Conservation (phyloP, 2,113 vertebrate species). For the Bubo bubo region DNA sequence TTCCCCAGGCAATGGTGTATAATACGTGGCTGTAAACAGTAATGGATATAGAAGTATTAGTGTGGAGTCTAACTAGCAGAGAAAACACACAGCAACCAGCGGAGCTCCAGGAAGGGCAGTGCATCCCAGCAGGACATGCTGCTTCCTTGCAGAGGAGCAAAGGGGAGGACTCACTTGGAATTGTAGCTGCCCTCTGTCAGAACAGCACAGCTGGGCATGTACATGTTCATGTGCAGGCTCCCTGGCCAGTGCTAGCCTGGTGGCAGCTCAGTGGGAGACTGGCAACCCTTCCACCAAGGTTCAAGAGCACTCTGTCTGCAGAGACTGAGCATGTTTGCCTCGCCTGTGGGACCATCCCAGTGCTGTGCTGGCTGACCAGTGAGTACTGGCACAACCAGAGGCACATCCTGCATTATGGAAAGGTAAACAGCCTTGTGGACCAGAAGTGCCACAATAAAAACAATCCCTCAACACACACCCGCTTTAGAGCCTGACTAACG, state of each 20-base stretch:
- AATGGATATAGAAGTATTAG: background rate
- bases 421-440: background rate
- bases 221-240: rapidly evolving
- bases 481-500: background rate
- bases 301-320: background rate
- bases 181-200: too few species aligned
- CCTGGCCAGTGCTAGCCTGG: background rate
- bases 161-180: background rate
- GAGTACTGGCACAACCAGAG: background rate
- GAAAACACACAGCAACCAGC: background rate
- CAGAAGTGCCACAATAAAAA: background rate
- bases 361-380: background rate
- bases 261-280: background rate
- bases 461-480: background rate
- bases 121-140: background rate
- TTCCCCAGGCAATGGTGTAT: slow-evolving; percentile 27
- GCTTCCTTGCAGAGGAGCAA: background rate
- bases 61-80: background rate
- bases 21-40: background rate
- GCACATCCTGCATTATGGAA: background rate
- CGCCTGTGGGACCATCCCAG: rapidly evolving
- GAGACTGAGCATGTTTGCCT: rapidly evolving
- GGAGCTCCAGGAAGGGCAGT: background rate
- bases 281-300: background rate
- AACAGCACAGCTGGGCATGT: background rate